A percentile compares a stretch with the other conserved stretches of the same genome.
phyloP scores from a whole-genome alignment of 2,113 vertebrate genomes.

The Hylia prasina region DNA sequence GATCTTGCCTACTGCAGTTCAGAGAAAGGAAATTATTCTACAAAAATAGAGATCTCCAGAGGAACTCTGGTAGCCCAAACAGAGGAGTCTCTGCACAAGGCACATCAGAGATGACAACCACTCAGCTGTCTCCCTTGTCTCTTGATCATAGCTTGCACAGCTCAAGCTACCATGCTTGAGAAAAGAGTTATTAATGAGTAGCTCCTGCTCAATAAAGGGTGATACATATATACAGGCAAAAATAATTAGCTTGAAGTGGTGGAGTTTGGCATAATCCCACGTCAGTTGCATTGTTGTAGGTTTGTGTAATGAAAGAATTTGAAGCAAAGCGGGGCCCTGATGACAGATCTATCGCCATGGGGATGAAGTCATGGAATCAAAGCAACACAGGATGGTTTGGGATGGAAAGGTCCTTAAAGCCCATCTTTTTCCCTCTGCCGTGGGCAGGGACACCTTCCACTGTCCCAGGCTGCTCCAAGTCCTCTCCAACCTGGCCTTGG shows the following conservation, averaged over 20 bases:
- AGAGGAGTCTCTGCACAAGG: background rate
- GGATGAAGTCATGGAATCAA: background rate
- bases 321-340: background rate
- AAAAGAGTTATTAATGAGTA: background rate
- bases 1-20: background rate
- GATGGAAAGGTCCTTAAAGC: background rate
- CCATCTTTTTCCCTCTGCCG: background rate
- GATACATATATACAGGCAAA: background rate
- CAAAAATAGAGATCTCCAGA: background rate
- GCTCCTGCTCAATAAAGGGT: background rate
- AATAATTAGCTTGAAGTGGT: conserved; percentile 15
- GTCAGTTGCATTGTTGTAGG: background rate
- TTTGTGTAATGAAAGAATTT: background rate
- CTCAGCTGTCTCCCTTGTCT: background rate
- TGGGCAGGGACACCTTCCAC: background rate
- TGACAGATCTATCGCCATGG: background rate
- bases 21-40: background rate
- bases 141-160: background rate
- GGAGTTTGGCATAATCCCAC: background rate
- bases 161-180: background rate
- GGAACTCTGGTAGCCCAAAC: background rate
- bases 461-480: fast-evolving
- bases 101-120: background rate
- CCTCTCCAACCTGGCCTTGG: fast-evolving
- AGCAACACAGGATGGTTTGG: background rate